Conservation (phyloP, 2,797 vertebrate species). For the Pipistrellus kuhlii region DNA sequence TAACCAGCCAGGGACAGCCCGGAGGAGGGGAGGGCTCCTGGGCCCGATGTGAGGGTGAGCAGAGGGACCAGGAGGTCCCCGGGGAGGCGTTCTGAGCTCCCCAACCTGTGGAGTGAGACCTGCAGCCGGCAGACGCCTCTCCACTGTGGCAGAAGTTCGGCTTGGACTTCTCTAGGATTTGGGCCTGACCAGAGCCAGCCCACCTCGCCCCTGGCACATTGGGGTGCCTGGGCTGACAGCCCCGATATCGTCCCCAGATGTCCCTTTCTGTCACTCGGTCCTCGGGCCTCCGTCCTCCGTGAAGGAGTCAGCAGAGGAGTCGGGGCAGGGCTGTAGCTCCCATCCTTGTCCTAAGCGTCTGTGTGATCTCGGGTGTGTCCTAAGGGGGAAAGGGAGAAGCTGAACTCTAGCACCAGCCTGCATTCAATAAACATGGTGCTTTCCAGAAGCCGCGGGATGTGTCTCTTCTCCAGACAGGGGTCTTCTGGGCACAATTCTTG, state of each 20-base stretch:
- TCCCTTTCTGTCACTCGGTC: background rate
- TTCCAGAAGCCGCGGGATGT: background rate
- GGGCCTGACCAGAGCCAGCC: background rate
- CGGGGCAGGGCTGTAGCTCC: background rate
- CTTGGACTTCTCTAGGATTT: background rate
- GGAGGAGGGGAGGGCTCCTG: background rate
- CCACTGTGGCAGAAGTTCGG: background rate
- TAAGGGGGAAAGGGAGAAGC: background rate
- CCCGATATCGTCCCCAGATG: background rate
- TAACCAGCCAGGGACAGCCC: background rate
- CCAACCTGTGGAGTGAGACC: background rate
- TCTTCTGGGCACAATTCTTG: conserved; percentile 25
- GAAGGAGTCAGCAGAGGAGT: background rate
- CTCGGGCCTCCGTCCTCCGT: background rate
- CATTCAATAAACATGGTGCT: background rate
- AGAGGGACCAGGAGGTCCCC: background rate
- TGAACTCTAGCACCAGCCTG: background rate
- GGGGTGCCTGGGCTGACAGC: background rate
- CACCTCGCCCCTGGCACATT: background rate
- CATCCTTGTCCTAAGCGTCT: background rate
- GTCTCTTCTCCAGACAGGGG: background rate
- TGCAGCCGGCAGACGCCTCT: background rate
- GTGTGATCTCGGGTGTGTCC: background rate
- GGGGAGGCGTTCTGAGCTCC: background rate
- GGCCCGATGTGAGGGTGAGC: background rate